A percentile compares a stretch with the other conserved stretches of the same genome.
These are phyloP conservation scores for Paracentrotus lividus DNA, from an alignment of 53 echinoderm and acorn worm species.

Conservation along the genomic window DNA sequence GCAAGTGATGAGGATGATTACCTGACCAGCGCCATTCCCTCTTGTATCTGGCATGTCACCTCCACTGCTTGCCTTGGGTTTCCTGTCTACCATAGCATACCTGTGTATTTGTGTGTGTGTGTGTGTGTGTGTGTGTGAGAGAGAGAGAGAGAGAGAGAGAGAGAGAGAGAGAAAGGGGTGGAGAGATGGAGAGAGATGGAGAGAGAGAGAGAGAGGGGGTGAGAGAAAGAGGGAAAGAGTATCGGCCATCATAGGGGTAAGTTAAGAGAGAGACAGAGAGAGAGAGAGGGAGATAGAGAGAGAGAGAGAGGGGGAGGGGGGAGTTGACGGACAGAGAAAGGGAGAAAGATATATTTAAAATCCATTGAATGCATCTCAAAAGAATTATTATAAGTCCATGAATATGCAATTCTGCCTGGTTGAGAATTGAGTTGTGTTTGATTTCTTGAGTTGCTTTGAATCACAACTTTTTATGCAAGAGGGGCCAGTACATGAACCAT, in stretches of 20 bases:
- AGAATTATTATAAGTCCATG: too few species aligned
- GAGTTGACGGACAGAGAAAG: background rate
- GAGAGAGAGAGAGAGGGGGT: background rate
- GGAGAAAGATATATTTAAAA: background rate
- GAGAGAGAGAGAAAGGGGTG: background rate
- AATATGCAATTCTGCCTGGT: too few species aligned
- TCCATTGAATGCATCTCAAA: too few species aligned
- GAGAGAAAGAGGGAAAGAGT: background rate
- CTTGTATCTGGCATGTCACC: background rate
- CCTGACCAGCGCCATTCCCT: constrained; percentile 20
- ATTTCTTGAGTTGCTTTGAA: too few species aligned
- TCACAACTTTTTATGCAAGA: too few species aligned
- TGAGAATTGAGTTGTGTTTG: too few species aligned
- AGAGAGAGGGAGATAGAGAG: background rate
- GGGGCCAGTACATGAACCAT: too few species aligned
- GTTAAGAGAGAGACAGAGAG: background rate
- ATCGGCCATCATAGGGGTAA: background rate
- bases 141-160: too few species aligned
- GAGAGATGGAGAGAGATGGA: background rate
- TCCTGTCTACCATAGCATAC: constrained; percentile 5
- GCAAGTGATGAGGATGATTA: background rate
- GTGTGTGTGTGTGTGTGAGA: background rate
- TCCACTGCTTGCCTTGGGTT: background rate
- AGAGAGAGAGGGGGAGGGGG: background rate
- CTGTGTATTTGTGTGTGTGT: constrained; percentile 2